phyloP scores from a whole-genome alignment of 2,113 vertebrate genomes.

The Catharus minimus region DNA sequence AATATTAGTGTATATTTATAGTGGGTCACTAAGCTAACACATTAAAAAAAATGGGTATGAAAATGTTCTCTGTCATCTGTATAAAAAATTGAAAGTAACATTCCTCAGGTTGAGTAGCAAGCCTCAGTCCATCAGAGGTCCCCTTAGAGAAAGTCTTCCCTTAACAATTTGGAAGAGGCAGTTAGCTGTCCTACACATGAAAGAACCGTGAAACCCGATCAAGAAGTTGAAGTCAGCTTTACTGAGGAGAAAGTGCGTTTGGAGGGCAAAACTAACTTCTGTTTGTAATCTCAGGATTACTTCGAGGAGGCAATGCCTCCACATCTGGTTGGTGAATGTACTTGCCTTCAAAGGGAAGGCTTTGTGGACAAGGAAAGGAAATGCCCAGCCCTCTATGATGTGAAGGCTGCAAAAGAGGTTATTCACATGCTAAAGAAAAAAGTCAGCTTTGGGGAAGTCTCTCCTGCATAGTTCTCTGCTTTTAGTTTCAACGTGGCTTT shows the following conservation, averaged over 20 bases:
- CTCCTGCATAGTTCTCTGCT: background rate
- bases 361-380: background rate
- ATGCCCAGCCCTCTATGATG: fast-evolving
- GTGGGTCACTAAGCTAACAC: background rate
- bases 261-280: background rate
- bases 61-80: background rate
- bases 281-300: background rate
- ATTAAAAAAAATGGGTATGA: background rate
- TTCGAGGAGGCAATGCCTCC: background rate
- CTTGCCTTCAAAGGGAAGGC: background rate
- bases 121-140: background rate
- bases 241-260: background rate
- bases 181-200: background rate
- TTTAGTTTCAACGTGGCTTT: background rate
- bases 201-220: background rate
- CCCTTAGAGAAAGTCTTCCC: background rate
- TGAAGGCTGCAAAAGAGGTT: background rate
- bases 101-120: background rate
- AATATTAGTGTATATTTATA: background rate
- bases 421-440: background rate
- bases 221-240: background rate
- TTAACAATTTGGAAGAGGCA: background rate
- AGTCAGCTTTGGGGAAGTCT: background rate
- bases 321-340: fast-evolving
- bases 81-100: background rate